phyloP scores from a whole-genome alignment of 2,113 vertebrate genomes.

The Bufo gargarizans region DNA sequence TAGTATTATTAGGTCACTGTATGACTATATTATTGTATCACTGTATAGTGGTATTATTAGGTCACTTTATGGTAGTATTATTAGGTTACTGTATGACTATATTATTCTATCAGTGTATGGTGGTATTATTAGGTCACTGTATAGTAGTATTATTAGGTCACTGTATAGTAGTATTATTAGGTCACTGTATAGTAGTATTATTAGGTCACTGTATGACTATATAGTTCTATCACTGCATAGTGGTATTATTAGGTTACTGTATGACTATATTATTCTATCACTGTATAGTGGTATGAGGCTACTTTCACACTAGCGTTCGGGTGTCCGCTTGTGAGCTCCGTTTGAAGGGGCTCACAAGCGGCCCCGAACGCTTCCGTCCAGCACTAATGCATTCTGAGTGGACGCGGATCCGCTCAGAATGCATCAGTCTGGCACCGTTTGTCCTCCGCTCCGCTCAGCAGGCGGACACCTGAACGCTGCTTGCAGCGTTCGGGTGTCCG shows the following conservation, averaged over 20 bases:
- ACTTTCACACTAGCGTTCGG: too few relatives aligned
- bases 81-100: not conserved
- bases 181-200: not conserved
- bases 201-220: not conserved
- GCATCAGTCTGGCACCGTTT: too few relatives aligned
- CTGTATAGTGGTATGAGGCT: not conserved
- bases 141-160: not conserved
- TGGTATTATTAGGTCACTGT: not conserved
- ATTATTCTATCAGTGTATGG: not conserved
- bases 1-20: not conserved
- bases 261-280: not conserved
- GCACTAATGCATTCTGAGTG: too few relatives aligned
- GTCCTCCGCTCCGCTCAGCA: too few relatives aligned
- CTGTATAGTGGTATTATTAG: too few relatives aligned
- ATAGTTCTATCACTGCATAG: not conserved
- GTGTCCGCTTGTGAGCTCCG: too few relatives aligned
- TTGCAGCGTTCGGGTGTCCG: too few relatives aligned
- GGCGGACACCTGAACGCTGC: too few relatives aligned
- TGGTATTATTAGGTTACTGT: not conserved
- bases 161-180: not conserved
- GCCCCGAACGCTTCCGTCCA: too few relatives aligned
- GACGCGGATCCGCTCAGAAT: too few relatives aligned
- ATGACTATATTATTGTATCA: too few relatives aligned
- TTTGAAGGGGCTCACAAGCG: too few relatives aligned
- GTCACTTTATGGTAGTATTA: not conserved